These are phyloP conservation scores for Heliconius cydno DNA, from an alignment of 2,888 invertebrate genomes.

Conservation along the genomic window DNA sequence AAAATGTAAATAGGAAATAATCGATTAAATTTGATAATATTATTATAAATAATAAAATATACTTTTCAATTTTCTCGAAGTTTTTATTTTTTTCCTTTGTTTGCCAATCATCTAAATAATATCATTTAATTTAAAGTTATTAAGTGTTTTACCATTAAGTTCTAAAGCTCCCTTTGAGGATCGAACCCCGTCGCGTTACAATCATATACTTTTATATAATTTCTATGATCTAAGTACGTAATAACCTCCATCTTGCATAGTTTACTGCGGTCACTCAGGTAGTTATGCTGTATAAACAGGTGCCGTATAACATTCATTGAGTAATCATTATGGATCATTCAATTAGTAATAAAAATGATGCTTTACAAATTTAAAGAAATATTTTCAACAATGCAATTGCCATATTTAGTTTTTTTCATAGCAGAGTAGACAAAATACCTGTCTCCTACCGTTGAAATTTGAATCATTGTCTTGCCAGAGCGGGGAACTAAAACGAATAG, in stretches of 20 bases:
- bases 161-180: too few relatives aligned
- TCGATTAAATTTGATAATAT: background rate
- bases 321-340: slow-evolving; percentile 1
- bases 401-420: background rate
- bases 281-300: slow-evolving; percentile 4
- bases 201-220: background rate
- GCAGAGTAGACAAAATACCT: too few relatives aligned
- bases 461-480: background rate
- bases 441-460: background rate
- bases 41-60: background rate
- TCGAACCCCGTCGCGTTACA: too few relatives aligned
- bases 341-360: background rate
- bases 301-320: slow-evolving; percentile 1
- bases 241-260: slow-evolving; percentile 12
- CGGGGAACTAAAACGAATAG: too few relatives aligned
- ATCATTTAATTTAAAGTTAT: background rate
- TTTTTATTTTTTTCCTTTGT: background rate
- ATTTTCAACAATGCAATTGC: background rate
- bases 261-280: slow-evolving; percentile 1
- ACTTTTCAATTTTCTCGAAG: background rate
- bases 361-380: background rate
- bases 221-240: background rate
- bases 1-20: background rate
- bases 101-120: background rate
- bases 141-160: too few relatives aligned